Conservation (phyloP, 2,888 invertebrate species). For the Hirtodrosophila cameraria region DNA sequence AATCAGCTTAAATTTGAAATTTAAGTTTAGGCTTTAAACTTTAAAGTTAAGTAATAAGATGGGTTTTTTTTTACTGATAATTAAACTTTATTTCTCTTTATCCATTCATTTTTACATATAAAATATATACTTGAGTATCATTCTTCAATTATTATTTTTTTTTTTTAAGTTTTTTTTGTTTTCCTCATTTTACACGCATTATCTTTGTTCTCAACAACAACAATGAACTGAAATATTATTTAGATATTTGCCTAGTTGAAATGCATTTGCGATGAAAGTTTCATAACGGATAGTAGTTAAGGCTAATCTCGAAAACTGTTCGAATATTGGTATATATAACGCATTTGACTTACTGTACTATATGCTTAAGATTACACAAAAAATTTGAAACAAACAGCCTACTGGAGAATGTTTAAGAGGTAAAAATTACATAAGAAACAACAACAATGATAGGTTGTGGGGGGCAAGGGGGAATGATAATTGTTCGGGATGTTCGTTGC, state of each 20-base stretch:
- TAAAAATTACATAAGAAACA: slow-evolving; percentile 69
- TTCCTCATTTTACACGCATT: slow-evolving; percentile 21
- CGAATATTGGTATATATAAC: slow-evolving; percentile 63
- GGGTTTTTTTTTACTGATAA: slow-evolving; percentile 22
- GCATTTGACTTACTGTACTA: slow-evolving; percentile 72
- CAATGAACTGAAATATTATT: slow-evolving; percentile 55
- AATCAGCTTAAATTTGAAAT: neutral
- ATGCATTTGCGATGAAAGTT: slow-evolving; percentile 58
- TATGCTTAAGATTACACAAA: slow-evolving; percentile 67
- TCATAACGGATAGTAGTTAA: slow-evolving; percentile 38
- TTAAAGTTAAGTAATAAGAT: no score
- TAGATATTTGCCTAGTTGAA: slow-evolving; percentile 61
- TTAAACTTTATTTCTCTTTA: slow-evolving; percentile 61
- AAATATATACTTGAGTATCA: slow-evolving; percentile 68
- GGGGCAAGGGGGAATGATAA: neutral
- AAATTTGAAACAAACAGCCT: slow-evolving; percentile 80
- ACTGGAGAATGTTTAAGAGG: slow-evolving; percentile 72
- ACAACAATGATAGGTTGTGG: slow-evolving; percentile 47
- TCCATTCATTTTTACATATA: slow-evolving; percentile 60
- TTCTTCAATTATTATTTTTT: slow-evolving; percentile 38
- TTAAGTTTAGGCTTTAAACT: no score
- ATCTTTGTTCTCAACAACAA: slow-evolving; percentile 52
- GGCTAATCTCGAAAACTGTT: slow-evolving; percentile 40
- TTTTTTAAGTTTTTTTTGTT: slow-evolving; percentile 31
- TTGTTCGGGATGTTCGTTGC: slow-evolving; percentile 31